Evolutionary conservation across 2,888 invertebrate genomes (phyloP).

Genomic region (Chironomus riparius): DNA sequence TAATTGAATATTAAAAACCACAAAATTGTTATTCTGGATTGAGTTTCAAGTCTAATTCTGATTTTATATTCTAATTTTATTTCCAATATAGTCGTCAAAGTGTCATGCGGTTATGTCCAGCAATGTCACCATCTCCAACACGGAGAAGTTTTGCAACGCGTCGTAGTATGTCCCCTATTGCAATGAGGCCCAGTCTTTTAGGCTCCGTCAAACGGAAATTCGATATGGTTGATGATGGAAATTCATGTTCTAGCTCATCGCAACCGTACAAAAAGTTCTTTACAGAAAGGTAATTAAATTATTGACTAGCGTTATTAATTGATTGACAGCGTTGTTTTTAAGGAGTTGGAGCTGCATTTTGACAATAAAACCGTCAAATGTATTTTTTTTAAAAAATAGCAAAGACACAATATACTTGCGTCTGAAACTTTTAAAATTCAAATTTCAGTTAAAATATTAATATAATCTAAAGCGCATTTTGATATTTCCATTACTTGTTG

Average conservation of each 20-base stretch:
- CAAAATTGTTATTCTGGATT: conserved; percentile 31
- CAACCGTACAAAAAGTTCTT: conserved; percentile 41
- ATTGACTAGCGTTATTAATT: too few relatives aligned
- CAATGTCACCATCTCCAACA: conserved; percentile 75
- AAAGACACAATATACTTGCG: too few relatives aligned
- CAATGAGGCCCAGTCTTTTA: conserved; percentile 66
- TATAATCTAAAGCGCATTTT: too few relatives aligned
- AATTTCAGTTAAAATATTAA: too few relatives aligned
- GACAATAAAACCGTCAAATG: too few relatives aligned
- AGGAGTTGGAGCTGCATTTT: too few relatives aligned
- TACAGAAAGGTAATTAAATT: conserved; percentile 36
- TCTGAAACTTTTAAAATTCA: too few relatives aligned
- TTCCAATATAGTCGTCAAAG: conserved; percentile 36
- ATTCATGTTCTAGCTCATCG: conserved; percentile 34
- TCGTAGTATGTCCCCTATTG: conserved; percentile 81
- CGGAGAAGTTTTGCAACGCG: conserved; percentile 70
- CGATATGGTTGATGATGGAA: conserved; percentile 39
- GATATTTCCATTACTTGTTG: background rate
- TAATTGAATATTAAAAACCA: background rate
- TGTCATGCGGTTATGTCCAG: conserved; percentile 40
- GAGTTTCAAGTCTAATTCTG: conserved; percentile 11
- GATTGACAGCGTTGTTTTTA: background rate
- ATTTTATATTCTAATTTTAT: too few relatives aligned
- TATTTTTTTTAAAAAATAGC: too few relatives aligned
- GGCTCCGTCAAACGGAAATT: conserved; percentile 52